A percentile compares a stretch with the other conserved stretches of the same genome.
phyloP scores from a whole-genome alignment of 2,797 vertebrate species.

The Limnodromus scolopaceus region DNA sequence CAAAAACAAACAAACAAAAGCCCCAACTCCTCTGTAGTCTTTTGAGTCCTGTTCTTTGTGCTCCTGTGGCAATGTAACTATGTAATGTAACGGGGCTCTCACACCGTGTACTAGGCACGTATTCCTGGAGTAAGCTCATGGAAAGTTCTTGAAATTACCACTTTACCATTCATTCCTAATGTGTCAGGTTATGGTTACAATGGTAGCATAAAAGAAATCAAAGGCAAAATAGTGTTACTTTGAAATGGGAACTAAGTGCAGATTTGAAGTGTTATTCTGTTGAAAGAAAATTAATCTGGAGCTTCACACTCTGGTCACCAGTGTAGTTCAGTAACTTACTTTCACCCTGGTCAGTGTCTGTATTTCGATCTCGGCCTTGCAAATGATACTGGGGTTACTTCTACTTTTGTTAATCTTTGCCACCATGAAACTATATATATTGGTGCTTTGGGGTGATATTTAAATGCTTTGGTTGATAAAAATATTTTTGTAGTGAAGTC shows the following conservation, averaged over 20 bases:
- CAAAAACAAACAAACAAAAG: not conserved
- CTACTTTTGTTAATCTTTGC: not conserved
- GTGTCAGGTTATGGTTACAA: not conserved
- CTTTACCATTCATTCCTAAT: not conserved
- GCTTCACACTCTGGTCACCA: not conserved
- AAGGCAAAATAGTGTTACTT: not conserved
- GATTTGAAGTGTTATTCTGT: not conserved
- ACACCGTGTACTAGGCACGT: not conserved
- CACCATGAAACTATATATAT: not conserved
- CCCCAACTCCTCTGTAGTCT: not conserved
- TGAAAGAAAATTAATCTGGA: not conserved
- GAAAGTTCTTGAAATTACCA: not conserved
- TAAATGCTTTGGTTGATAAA: not conserved
- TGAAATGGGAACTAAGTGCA: not conserved
- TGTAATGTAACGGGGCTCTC: not conserved
- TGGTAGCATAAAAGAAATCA: not conserved
- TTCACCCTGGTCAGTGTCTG: not conserved
- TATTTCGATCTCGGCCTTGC: not conserved
- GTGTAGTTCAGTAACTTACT: not conserved
- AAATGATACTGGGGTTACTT: not conserved
- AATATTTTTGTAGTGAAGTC: not conserved
- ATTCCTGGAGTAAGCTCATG: not conserved
- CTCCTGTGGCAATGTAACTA: not conserved
- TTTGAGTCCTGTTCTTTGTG: not conserved
- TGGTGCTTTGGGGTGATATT: not conserved